Evolutionary conservation across 2,888 invertebrate species (phyloP), one percentile per base, ranked within the genome.

Genomic region (Branchinecta sandiegonensis): DNA sequence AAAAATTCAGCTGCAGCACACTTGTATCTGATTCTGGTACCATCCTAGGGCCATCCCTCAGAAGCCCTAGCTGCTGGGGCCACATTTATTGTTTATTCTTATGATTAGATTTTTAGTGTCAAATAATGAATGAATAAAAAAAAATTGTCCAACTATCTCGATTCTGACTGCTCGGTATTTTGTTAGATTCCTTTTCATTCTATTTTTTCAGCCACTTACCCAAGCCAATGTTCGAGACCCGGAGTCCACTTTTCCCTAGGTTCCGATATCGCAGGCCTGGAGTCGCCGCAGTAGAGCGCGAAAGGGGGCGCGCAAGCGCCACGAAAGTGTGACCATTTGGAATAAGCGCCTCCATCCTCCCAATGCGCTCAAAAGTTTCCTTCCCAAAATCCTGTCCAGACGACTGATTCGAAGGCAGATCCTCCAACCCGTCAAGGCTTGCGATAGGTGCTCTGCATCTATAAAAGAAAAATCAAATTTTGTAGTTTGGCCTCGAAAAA

Each of bases 221-320:
- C 75, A 95, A 83, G 72, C 93, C 94, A 73, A 95, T 88, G 80
- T 93, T 94, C 74, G 94, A 94, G 71, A 95, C 93, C 72, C 94
- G 83, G 72, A 95, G 84, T 67, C 95, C 95, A 76, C 93, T 94
- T 81, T 95, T 95, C 74, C 95, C 95, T 73, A 95, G 83, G 80
- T 94, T 94, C 78, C 93, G 88, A 82, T 91, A 91, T 68, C 90
- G 85, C 74, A 92, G 82, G 65, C 90, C 90, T 67, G 90, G 90
- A 74, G 90, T 87, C 23, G 70, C 48, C 12, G 66, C 37, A 12
- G 64, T 14, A 46, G 65, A 65, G n/a, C 70, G 68, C 37, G 67
- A 63, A 9, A 67, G 65, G 13, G 67, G 67, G n/a, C 63, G n/a
- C 23, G 23, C n/a, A 17, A 23, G 8, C n/a, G 63, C 14, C 9